Conservation (phyloP, 2,888 invertebrate genomes). For the Nipponacmea schrenckii region DNA sequence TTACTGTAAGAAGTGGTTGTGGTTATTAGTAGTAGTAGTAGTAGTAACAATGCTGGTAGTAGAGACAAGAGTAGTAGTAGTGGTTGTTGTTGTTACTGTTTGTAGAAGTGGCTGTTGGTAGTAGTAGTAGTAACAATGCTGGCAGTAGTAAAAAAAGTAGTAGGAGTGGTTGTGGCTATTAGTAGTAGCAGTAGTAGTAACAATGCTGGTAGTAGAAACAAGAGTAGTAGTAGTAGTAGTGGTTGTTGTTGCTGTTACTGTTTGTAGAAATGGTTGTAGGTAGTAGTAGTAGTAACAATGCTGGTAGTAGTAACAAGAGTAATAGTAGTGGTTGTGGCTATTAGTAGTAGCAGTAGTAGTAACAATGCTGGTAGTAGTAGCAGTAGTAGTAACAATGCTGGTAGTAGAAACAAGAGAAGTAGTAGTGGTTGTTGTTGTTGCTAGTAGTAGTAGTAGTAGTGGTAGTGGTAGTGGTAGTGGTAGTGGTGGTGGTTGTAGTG, state of each 20-base stretch:
- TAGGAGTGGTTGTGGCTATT: background rate
- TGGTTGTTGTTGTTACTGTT: background rate
- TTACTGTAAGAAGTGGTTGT: no score
- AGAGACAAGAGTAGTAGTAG: background rate
- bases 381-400: background rate
- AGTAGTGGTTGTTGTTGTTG: background rate
- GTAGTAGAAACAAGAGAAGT: background rate
- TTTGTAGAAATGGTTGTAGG: background rate
- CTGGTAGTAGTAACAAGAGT: background rate
- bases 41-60: background rate
- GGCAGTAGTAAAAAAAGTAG: background rate
- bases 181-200: background rate
- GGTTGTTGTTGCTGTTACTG: no score
- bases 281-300: background rate
- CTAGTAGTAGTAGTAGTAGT: slow-evolving; percentile 5
- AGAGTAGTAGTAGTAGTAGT: background rate
- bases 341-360: slow-evolving; percentile 4
- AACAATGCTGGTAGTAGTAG: background rate
- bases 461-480: slow-evolving; percentile 6
- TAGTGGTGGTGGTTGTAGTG: background rate
- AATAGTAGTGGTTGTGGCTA: background rate
- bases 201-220: background rate
- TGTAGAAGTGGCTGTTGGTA: background rate
- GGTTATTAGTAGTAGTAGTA: background rate
- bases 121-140: no score